A percentile compares a stretch with the other conserved stretches of the same genome.
phyloP scores from a whole-genome alignment of 30 jellyfish, hydroid and myxozoan genomes.

The Pseudorhiza aurosa region DNA sequence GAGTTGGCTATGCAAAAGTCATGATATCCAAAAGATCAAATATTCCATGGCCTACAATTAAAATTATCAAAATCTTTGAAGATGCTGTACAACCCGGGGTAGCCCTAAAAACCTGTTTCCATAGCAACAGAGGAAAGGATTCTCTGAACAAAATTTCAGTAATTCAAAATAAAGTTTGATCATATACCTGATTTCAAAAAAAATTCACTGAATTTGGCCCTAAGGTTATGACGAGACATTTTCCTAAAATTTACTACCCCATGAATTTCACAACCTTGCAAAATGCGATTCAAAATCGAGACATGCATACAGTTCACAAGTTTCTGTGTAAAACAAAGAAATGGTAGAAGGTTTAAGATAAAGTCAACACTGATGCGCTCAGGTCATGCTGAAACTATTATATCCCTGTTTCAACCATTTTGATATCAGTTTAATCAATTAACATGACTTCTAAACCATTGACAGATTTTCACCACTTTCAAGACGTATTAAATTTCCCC shows the following conservation, averaged over 20 bases:
- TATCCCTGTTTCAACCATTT: neutral
- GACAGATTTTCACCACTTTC: neutral
- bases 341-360: too few relatives aligned
- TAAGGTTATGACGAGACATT: conserved; percentile 1
- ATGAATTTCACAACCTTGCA: neutral
- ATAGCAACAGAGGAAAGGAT: conserved; percentile 24
- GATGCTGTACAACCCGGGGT: conserved; percentile 1
- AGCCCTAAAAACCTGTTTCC: conserved; percentile 51
- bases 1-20: neutral
- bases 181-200: neutral
- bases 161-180: conserved; percentile 16
- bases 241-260: conserved; percentile 25
- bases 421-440: neutral
- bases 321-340: neutral
- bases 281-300: conserved; percentile 7
- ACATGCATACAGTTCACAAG: neutral
- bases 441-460: neutral
- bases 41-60: neutral
- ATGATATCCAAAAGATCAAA: neutral
- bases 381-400: neutral
- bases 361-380: neutral
- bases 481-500: too few relatives aligned
- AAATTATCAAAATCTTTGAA: conserved; percentile 14
- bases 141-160: conserved; percentile 1
- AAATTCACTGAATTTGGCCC: conserved; percentile 2